Base-by-base conservation (phyloP, 2,797 vertebrate genomes). In the Strix occidentalis region DNA sequence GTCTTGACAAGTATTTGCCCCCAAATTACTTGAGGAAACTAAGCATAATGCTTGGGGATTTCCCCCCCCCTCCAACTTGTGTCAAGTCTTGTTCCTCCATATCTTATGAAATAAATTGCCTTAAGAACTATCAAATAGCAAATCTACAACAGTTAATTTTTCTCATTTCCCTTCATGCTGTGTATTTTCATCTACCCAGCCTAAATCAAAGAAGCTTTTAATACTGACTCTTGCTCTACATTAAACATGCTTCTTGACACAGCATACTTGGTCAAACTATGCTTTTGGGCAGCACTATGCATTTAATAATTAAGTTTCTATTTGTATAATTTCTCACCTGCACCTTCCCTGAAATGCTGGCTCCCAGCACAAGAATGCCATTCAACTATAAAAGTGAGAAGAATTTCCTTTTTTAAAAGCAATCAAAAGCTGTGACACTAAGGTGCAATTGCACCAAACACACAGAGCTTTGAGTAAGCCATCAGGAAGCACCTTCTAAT, bases 221-320 rank as follows among this genome's bases (percentile, higher is more conserved):
- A 83, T 84, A 92, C 35, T 90, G 79, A 72, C 57, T 92, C 45
- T 94, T 94, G 65, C 28, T 81, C 53, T 88, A 90, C 54, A 60
- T 76, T 82, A 94, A 95, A 91, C 19, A 61, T 4, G 16, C 26
- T 90, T 78, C 85, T 91, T 81, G 45, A 91, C 90, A 91, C n/a
- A 84, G 37, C 15, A 29, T 3, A 43, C 68, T 56, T 83, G 71
- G 87, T 78, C 76, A 91, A 86, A 88, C n/a, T 16, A 25, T 25
- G 21, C 53, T 95, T 70, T 60, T 86, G 26, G 48, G 69, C 24
- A 57, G 56, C 1, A 2, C 31, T 80, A 35, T 24, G 41, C 16
- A 37, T 78, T 65, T 61, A 80, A 77, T 66, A 87, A 87, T 23
- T 46, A 87, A 76, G 81, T 46, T 82, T 18, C 39, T 79, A 72